Percentiles rank a stretch among this genome's conserved stretches.
Conservation (phyloP, 2,113 vertebrate species). For the Engystomops pustulosus region DNA sequence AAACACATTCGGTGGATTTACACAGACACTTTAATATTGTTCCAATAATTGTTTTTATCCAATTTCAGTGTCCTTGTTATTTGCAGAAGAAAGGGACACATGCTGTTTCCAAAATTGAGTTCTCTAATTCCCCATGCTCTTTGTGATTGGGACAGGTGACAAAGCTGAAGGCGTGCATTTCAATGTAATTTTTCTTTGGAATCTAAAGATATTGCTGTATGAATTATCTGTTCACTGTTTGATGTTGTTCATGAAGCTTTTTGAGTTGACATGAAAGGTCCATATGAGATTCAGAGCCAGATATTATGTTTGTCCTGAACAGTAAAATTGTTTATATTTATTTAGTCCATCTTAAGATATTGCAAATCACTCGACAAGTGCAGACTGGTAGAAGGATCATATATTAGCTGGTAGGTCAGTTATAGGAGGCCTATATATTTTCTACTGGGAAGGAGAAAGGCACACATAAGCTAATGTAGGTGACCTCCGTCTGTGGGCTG, state of each 20-base stretch:
- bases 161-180: not conserved
- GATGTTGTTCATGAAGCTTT: not conserved
- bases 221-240: not conserved
- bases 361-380: too few species aligned
- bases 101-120: constrained; percentile 17
- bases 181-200: constrained; percentile 10
- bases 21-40: constrained; percentile 24
- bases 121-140: constrained; percentile 11
- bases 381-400: too few species aligned
- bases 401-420: too few species aligned
- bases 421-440: too few species aligned
- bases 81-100: not conserved
- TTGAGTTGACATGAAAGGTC: constrained; percentile 12
- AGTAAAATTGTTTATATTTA: not conserved
- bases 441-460: too few species aligned
- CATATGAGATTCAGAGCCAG: not conserved
- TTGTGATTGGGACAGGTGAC: constrained; percentile 22
- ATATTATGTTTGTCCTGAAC: not conserved
- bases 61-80: not conserved
- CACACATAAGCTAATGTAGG: too few species aligned
- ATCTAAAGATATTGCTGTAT: not conserved
- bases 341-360: not conserved
- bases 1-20: constrained; percentile 26
- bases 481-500: too few species aligned
- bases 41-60: constrained; percentile 32